Percentiles rank a stretch among this genome's conserved stretches.
phyloP scores from a whole-genome alignment of 2,888 invertebrate genomes.

The Empis stercorea region DNA sequence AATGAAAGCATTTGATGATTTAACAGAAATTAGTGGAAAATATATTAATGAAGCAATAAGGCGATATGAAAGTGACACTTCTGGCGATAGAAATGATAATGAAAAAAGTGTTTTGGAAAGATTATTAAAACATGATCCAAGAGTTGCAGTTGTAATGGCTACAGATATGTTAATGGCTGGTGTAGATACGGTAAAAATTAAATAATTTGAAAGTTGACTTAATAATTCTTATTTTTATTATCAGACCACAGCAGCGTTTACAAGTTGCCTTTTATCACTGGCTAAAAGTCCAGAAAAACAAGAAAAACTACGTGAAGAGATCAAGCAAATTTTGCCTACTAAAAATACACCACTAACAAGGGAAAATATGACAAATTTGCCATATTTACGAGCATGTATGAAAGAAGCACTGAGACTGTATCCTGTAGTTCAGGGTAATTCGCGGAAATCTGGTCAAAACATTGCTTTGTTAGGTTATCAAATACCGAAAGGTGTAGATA shows the following conservation, averaged over 20 bases:
- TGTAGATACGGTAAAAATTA: slow-evolving; percentile 48
- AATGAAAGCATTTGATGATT: slow-evolving; percentile 15
- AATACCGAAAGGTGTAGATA: slow-evolving; percentile 49
- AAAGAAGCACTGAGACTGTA: slow-evolving; percentile 52
- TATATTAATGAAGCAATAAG: slow-evolving; percentile 27
- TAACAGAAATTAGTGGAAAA: slow-evolving; percentile 22
- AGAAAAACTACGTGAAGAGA: slow-evolving; percentile 45
- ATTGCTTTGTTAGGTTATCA: slow-evolving; percentile 45
- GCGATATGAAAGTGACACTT: slow-evolving; percentile 19
- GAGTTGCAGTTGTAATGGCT: slow-evolving; percentile 48
- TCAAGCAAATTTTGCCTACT: slow-evolving; percentile 33
- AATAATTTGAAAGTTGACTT: slow-evolving; percentile 31
- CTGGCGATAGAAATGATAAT: slow-evolving; percentile 30
- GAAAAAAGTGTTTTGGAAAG: slow-evolving; percentile 46
- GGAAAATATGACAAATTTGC: slow-evolving; percentile 34
- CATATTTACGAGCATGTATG: slow-evolving; percentile 53
- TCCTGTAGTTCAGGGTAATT: slow-evolving; percentile 43
- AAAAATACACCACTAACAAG: slow-evolving; percentile 30
- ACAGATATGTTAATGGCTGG: slow-evolving; percentile 54
- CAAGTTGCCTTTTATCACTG: slow-evolving; percentile 45
- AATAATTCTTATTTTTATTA: not conserved
- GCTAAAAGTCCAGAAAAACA: slow-evolving; percentile 51
- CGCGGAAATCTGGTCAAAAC: slow-evolving; percentile 41
- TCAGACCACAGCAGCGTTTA: slow-evolving; percentile 37
- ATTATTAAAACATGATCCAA: slow-evolving; percentile 43